phyloP scores from a whole-genome alignment of 2,113 vertebrate genomes.

The Galeopterus variegatus region DNA sequence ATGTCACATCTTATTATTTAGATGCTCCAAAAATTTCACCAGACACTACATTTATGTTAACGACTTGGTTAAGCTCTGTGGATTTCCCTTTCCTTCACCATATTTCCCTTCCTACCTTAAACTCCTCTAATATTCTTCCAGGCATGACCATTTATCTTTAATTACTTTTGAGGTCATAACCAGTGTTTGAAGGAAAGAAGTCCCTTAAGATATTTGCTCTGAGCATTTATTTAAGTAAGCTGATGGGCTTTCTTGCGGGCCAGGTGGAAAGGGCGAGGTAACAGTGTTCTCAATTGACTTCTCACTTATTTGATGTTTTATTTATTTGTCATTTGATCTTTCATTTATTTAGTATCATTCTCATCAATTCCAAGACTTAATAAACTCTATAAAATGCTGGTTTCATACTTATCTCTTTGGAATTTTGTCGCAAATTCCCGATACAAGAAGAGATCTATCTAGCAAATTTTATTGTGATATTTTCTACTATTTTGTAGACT shows the following conservation, averaged over 20 bases:
- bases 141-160: conserved; percentile 17
- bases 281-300: conserved; percentile 54
- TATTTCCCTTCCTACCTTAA: not conserved
- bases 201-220: conserved; percentile 52
- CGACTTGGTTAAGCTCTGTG: not conserved
- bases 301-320: conserved; percentile 76
- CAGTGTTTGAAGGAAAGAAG: conserved; percentile 10
- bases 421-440: not conserved
- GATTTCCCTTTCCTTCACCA: not conserved
- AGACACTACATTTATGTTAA: not conserved
- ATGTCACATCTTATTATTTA: not conserved
- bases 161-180: conserved; percentile 25
- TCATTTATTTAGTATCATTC: conserved; percentile 74
- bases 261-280: conserved; percentile 6
- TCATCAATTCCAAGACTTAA: conserved; percentile 25
- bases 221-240: conserved; percentile 7
- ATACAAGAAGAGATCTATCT: not conserved
- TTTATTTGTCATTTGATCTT: conserved; percentile 76
- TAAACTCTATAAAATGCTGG: conserved; percentile 5
- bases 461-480: not conserved
- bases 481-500: not conserved
- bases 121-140: not conserved
- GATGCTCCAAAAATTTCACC: not conserved
- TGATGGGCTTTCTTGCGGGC: not conserved
- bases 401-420: not conserved